Evolutionary conservation across 2,113 vertebrate genomes (phyloP).

Genomic region (Pycnonotus jocosus): DNA sequence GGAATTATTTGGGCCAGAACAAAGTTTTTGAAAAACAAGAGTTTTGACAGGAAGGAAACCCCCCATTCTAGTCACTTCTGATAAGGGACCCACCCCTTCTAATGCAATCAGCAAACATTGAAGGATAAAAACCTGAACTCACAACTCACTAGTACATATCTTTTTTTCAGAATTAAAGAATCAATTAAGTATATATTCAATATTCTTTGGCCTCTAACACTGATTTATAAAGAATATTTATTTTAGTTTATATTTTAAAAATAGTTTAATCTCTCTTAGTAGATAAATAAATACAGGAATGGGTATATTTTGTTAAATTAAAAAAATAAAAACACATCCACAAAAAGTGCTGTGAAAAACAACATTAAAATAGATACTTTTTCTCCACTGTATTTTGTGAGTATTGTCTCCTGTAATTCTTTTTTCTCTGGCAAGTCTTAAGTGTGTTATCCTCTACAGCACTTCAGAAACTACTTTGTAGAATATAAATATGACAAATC

Average conservation of each 20-base stretch:
- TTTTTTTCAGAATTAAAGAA: background rate
- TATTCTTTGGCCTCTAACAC: background rate
- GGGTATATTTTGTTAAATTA: background rate
- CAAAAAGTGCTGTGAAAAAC: background rate
- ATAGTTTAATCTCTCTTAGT: background rate
- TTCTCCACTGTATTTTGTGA: background rate
- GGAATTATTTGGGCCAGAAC: background rate
- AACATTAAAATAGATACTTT: background rate
- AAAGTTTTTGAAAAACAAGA: background rate
- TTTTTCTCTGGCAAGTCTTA: background rate
- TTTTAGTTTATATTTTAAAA: background rate
- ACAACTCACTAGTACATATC: background rate
- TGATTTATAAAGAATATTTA: background rate
- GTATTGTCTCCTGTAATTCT: background rate
- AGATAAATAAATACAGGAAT: background rate
- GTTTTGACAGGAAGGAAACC: background rate
- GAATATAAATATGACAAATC: background rate
- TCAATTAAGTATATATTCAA: background rate
- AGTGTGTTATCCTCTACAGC: background rate
- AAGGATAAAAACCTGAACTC: accelerated
- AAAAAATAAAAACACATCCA: background rate
- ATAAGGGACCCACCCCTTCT: background rate
- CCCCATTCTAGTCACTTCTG: background rate
- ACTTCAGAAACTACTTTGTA: background rate
- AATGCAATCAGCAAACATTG: background rate